Conservation (phyloP, 2,797 vertebrate genomes). For the Neopelma chrysocephalum region DNA sequence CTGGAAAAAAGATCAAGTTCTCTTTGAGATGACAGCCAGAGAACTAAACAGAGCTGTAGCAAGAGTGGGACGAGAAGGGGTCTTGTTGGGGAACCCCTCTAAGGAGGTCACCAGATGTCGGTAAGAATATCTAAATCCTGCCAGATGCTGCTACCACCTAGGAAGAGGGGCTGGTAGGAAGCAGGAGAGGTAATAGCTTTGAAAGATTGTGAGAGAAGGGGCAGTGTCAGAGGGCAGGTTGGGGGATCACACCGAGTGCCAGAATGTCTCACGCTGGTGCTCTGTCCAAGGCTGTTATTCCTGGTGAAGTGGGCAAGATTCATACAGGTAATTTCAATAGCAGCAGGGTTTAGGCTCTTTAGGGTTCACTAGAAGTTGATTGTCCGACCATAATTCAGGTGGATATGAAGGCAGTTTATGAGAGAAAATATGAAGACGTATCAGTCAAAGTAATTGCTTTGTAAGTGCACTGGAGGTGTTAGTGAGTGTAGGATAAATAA, state of each 20-base stretch:
- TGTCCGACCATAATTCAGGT: not conserved
- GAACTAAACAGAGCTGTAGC: not conserved
- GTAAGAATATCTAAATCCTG: not conserved
- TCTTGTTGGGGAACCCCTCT: not conserved
- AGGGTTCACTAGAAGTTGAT: not conserved
- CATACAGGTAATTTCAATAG: not conserved
- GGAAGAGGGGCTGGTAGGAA: not conserved
- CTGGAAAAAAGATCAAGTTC: conserved; percentile 35
- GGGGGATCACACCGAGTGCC: not conserved
- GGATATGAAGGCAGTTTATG: not conserved
- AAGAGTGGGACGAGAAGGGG: not conserved
- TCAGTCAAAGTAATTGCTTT: not conserved
- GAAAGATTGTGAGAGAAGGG: not conserved
- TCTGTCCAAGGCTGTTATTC: not conserved
- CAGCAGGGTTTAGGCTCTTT: not conserved
- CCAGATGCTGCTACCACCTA: conserved; percentile 15
- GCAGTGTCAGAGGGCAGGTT: not conserved
- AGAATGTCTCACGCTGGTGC: not conserved
- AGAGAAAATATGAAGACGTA: not conserved
- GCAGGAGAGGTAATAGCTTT: not conserved
- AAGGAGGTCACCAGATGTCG: conserved; percentile 20
- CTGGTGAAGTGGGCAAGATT: not conserved
- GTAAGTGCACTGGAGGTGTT: not conserved
- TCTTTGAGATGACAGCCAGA: conserved; percentile 21
- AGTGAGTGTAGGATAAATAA: not conserved